These are phyloP conservation scores for Ascidia mentula DNA, from an alignment of 23 tunicate genomes.

Conservation along the genomic window DNA sequence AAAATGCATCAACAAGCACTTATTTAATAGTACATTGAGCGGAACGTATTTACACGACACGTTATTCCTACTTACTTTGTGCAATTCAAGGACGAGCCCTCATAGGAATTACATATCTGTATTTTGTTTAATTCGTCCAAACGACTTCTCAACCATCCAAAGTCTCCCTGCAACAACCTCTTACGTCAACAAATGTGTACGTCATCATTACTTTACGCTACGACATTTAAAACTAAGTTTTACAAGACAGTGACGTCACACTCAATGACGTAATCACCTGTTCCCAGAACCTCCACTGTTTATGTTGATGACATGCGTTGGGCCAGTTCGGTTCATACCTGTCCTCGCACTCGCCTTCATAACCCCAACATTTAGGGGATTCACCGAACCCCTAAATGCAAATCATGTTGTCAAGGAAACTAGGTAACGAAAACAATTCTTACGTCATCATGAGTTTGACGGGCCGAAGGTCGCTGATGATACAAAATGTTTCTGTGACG, in stretches of 20 bases:
- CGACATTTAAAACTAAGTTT: no score
- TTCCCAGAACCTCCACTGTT: slow-evolving; percentile 26
- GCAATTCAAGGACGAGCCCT: background rate
- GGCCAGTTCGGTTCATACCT: slow-evolving; percentile 35
- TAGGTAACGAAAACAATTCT: background rate
- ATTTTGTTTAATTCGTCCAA: slow-evolving; percentile 11
- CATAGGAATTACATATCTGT: background rate
- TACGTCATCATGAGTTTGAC: background rate
- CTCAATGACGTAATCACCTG: no score
- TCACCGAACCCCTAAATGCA: background rate
- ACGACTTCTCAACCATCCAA: slow-evolving; percentile 49
- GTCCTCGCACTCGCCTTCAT: slow-evolving; percentile 49
- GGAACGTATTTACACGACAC: no score
- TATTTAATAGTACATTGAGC: no score
- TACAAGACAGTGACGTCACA: background rate
- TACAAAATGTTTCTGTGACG: background rate
- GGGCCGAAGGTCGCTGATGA: background rate
- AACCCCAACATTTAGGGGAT: slow-evolving; percentile 64
- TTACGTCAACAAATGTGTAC: background rate
- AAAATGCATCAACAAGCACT: no score
- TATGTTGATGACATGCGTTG: background rate
- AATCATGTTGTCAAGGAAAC: background rate
- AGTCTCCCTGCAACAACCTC: slow-evolving; percentile 53
- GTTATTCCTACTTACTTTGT: background rate
- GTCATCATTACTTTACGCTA: no score